Conservation (phyloP, 2,888 invertebrate species). For the Sphaerolaimus hirsutus region DNA sequence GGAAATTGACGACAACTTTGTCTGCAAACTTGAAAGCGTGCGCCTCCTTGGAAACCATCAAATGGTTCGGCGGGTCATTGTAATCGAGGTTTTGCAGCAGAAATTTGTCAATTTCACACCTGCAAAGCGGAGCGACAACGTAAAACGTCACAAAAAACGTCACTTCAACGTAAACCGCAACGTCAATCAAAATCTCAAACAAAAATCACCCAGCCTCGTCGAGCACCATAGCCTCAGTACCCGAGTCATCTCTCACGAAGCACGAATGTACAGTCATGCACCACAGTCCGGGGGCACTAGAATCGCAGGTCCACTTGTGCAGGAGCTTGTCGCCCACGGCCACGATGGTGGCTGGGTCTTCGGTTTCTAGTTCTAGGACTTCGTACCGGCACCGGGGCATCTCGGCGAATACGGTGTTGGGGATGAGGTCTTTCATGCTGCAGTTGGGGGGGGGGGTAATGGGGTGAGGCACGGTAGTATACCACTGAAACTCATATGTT, state of each 20-base stretch:
- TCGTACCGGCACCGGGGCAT: constrained; percentile 19
- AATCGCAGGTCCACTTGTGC: constrained; percentile 20
- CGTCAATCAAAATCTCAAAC: background rate
- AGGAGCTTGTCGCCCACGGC: constrained; percentile 17
- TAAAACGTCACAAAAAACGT: background rate
- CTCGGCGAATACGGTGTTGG: constrained; percentile 13
- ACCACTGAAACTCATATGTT: too few relatives aligned
- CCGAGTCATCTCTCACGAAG: constrained; percentile 20
- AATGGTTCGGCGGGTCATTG: constrained; percentile 10
- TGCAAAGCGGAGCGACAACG: constrained; percentile 5
- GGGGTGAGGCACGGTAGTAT: background rate
- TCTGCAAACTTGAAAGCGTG: constrained; percentile 24
- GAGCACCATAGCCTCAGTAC: constrained; percentile 14
- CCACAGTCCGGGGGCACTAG: constrained; percentile 13
- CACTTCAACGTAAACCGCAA: background rate
- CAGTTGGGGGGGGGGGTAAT: background rate
- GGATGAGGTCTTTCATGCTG: background rate
- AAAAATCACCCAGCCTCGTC: constrained; percentile 15
- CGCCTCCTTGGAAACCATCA: constrained; percentile 19
- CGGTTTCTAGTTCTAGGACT: constrained; percentile 17
- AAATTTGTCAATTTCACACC: constrained; percentile 19
- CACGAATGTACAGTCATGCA: constrained; percentile 23
- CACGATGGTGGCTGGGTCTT: constrained; percentile 16
- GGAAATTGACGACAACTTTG: constrained; percentile 21
- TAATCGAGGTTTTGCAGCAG: constrained; percentile 20